These are phyloP conservation scores for Eristalis intricaria DNA, from an alignment of 2,888 invertebrate species.

Conservation along the genomic window DNA sequence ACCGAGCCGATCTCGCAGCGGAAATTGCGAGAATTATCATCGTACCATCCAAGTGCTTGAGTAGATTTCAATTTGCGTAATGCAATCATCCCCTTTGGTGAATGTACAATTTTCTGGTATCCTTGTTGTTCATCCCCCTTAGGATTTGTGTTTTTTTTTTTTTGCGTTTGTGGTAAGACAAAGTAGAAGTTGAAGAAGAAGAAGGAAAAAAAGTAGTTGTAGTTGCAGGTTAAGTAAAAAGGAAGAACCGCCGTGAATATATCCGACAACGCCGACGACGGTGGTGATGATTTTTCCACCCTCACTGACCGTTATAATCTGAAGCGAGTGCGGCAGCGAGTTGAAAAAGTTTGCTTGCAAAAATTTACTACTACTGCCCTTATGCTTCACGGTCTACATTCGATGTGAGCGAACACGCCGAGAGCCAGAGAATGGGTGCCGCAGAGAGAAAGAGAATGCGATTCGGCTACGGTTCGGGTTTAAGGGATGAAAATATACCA, in stretches of 20 bases:
- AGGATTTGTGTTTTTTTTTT: not conserved
- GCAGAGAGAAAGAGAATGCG: not conserved
- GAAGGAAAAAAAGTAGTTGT: slow-evolving; percentile 5
- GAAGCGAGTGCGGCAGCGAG: slow-evolving; percentile 43
- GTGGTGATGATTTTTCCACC: slow-evolving; percentile 70
- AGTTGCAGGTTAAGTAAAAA: slow-evolving; percentile 5
- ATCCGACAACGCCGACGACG: slow-evolving; percentile 56
- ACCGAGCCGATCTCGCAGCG: slow-evolving; percentile 15
- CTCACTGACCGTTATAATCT: slow-evolving; percentile 71
- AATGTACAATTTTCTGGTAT: slow-evolving; percentile 1
- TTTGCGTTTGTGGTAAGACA: not conserved
- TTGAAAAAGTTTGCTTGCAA: slow-evolving; percentile 54
- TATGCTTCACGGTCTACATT: not conserved
- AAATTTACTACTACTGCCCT: not conserved
- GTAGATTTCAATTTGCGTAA: slow-evolving; percentile 45
- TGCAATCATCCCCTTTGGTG: slow-evolving; percentile 37
- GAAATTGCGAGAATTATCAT: slow-evolving; percentile 32
- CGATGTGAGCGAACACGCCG: not conserved
- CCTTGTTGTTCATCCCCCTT: not conserved
- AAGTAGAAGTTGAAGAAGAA: not conserved
- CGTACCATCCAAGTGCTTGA: slow-evolving; percentile 39
- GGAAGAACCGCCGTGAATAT: slow-evolving; percentile 39
- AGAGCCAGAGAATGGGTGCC: not conserved
- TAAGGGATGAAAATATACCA: not conserved
- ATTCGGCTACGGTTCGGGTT: not conserved